Evolutionary conservation across 2,797 vertebrate species (phyloP), one percentile per base, ranked within the genome.

Genomic region (Esox masquinongy): DNA sequence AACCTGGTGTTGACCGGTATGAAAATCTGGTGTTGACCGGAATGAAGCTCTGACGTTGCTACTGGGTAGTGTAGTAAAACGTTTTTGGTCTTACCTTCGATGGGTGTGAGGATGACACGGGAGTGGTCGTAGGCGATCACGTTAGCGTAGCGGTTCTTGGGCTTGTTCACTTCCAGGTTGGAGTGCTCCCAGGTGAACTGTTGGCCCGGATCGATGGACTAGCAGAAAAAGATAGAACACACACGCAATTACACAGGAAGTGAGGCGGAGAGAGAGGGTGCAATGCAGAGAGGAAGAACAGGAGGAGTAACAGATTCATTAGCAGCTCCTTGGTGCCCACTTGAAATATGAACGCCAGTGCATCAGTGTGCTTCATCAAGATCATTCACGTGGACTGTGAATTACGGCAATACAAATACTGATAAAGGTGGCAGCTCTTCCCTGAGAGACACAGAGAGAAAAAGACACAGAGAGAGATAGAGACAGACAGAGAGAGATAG

Each of bases 151-250:
- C 98, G 97, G 91, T 99, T 99, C 88, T 99, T 99, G 73, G 97
- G 97, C 81, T 99, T 99, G 94, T 99, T 99, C 85, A 98, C 97
- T 80, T 99, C 97, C 76, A 99, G 95, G 93, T 99, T 99, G 82
- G 98, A 99, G 80, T 99, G 96, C 51, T 99, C 98, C 98, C 98
- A 99, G 7, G 97, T 99, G 93, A 99, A 99, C 93, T 99, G 98
- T 94, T 99, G 97, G 68, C 97, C 97, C 0, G 98, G 98, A 87
- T 99, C 98, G 1, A 99, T 98, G 74, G 98, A 99, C 98, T 99
- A 92, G 0, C 34, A 73, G 69, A 74, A 53, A 74, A 53, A 74
- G 39, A 63, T 16, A 80, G 24, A 78, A 73, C 70, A 43, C 34
- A 50, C 36, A 61, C 15, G 59, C 69, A 47, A 73, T n/a, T 15